phyloP scores from a whole-genome alignment of 2,113 vertebrate genomes.

The Cyrtonyx montezumae region DNA sequence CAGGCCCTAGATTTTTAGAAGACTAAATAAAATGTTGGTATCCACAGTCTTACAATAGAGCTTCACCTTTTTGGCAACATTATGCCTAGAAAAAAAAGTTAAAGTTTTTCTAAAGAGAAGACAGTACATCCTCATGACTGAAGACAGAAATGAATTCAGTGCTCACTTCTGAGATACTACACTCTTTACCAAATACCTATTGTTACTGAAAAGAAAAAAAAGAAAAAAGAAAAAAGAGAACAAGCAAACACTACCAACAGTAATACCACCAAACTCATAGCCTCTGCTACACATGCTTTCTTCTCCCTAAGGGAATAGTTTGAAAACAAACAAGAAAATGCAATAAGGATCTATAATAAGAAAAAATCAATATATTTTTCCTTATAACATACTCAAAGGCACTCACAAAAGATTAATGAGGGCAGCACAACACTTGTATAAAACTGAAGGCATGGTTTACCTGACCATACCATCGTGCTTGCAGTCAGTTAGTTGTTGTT shows the following conservation, averaged over 20 bases:
- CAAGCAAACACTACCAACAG: background rate
- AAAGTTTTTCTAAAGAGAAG: background rate
- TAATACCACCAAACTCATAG: background rate
- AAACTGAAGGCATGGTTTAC: background rate
- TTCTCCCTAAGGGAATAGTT: background rate
- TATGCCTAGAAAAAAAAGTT: background rate
- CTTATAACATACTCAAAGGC: constrained; percentile 19
- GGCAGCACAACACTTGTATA: background rate
- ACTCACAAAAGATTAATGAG: background rate
- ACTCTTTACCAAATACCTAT: background rate
- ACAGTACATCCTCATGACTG: background rate
- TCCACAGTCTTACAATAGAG: background rate
- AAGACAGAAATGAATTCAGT: background rate
- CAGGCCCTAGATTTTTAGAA: background rate
- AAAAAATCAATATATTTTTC: constrained; percentile 30
- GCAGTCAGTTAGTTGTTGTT: background rate
- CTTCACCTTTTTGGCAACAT: background rate
- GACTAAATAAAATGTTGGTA: background rate
- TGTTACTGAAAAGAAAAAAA: background rate
- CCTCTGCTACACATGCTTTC: background rate
- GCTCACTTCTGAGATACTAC: background rate
- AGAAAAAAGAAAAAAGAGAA: no score
- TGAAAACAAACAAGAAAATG: background rate
- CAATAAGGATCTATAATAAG: background rate
- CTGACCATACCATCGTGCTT: background rate